Base-by-base conservation (phyloP, 2,888 invertebrate species). In the Apantesis nais region DNA sequence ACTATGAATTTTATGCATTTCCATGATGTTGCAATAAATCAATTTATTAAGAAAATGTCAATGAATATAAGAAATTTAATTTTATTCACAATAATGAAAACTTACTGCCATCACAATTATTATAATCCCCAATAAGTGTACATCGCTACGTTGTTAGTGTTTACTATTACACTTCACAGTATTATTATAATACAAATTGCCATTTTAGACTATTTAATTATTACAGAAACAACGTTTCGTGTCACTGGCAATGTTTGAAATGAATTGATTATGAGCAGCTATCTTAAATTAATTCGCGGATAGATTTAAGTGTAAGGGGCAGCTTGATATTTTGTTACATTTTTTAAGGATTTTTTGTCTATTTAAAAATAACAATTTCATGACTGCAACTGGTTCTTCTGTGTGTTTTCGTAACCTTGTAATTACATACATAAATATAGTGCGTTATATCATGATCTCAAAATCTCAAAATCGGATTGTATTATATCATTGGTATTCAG, bases 301-400 rank as follows among this genome's bases (percentile, higher is more conserved):
- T 52, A 52, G 52, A 31, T 48, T 19, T 69, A 71, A 25, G 66
- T 70, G 31, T 70, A 41, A 69, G 55, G 68, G 78, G 79, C 80
- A 81, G 77, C 79, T 81, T 75, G 77, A 74, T 79, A 73, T 77
- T 80, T 81, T 74, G 66, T 80, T 75, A 81, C n/a, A 19, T 73
- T 72, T 73, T 74, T 78, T 73, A 73, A 70, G 67, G 69, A 65
- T 62, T 65, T 61, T 68, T 63, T 63, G 19, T n/a, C 22, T 66
- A 55, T 69, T 67, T 76, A 68, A 39, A 62, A 66, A 29, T n/a
- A n/a, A 31, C 29, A 62, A 48, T 66, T 34, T 65, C 61, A 41
- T 64, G 60, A 37, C 68, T 52, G 63, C 62, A 63, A 66, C 48
- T 68, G 67, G 69, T 75, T 63, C 14, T 68, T 39, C 69, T 16